phyloP scores from a whole-genome alignment of 2,797 vertebrate genomes.

The Scolopax rusticola region DNA sequence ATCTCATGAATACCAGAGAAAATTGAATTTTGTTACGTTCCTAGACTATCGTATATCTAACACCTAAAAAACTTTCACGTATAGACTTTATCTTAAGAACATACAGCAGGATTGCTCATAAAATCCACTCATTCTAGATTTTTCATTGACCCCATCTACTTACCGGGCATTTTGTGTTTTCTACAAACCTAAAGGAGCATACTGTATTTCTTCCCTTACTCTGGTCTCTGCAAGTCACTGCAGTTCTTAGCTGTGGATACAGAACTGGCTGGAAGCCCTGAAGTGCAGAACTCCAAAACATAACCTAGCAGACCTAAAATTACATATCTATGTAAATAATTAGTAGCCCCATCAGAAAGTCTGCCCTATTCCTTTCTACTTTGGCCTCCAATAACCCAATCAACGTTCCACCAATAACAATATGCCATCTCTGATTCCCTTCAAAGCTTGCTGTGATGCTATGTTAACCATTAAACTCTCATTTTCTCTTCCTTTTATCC shows the following conservation, averaged over 20 bases:
- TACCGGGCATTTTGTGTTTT: not conserved
- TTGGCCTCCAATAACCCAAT: not conserved
- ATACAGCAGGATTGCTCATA: not conserved
- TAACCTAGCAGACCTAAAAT: not conserved
- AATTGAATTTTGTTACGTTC: not conserved
- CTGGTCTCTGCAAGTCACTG: not conserved
- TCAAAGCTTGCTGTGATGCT: not conserved
- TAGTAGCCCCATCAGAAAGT: not conserved
- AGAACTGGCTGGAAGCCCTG: not conserved
- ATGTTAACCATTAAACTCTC: not conserved
- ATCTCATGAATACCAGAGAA: not conserved
- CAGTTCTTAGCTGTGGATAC: not conserved
- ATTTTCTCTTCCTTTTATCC: not conserved
- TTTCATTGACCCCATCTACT: not conserved
- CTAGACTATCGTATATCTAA: not conserved
- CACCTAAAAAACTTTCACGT: not conserved
- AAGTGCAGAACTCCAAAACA: not conserved
- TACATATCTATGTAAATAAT: accelerated
- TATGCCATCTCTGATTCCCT: not conserved
- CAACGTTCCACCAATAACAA: not conserved
- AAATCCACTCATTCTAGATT: not conserved
- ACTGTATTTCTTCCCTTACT: not conserved
- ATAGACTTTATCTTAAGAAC: not conserved
- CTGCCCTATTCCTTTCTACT: not conserved
- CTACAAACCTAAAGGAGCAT: not conserved